These are phyloP conservation scores for Picus viridis DNA, from an alignment of 2,797 vertebrate species.

Conservation along the genomic window DNA sequence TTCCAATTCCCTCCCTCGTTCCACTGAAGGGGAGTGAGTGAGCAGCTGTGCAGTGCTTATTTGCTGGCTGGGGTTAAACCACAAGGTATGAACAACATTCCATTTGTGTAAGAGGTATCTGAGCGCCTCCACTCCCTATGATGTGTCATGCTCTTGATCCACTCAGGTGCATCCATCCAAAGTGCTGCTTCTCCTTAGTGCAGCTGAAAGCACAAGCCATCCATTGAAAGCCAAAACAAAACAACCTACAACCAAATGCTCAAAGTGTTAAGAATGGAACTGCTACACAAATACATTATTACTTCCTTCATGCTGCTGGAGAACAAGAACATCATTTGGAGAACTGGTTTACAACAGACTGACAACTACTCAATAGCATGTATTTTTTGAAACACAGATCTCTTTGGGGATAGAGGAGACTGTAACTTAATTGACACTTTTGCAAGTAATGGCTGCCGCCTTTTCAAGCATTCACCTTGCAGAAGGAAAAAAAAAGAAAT, in stretches of 20 bases:
- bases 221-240: neutral
- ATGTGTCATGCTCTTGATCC: rapidly evolving
- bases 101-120: neutral
- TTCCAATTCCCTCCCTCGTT: neutral
- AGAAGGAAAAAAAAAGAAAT: constrained; percentile 54
- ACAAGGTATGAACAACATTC: neutral
- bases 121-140: neutral
- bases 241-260: neutral
- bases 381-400: neutral
- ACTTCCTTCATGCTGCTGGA: neutral
- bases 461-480: constrained; percentile 28
- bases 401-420: constrained; percentile 28
- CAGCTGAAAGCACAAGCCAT: neutral
- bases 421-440: constrained; percentile 47
- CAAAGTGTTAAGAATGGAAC: neutral
- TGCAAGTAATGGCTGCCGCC: constrained; percentile 7
- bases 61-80: neutral
- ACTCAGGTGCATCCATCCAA: neutral
- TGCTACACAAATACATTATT: neutral
- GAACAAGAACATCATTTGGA: neutral
- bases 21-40: no score
- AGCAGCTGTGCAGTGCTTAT: neutral
- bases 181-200: neutral
- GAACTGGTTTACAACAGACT: constrained; percentile 28
- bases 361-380: constrained; percentile 1